These are phyloP conservation scores for Eurystomus gularis DNA, from an alignment of 2,113 vertebrate genomes.

Conservation along the genomic window DNA sequence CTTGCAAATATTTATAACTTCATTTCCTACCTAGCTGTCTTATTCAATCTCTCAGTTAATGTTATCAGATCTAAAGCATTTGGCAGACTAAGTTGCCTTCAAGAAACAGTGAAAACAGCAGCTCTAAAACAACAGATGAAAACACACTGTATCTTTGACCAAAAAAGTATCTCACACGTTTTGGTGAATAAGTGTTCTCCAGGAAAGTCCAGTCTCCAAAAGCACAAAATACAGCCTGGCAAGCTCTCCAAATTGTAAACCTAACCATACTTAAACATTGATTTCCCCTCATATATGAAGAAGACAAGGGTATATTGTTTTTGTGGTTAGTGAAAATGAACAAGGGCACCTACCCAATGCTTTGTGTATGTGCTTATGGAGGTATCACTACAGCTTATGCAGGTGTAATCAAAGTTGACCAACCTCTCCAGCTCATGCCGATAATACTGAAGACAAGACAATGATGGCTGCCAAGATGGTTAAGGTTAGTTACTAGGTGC, in stretches of 20 bases:
- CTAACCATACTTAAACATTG: neutral
- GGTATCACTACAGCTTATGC: neutral
- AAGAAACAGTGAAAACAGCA: neutral
- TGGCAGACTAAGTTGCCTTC: neutral
- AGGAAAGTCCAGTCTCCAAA: neutral
- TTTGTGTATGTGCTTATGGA: neutral
- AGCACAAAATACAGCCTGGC: neutral
- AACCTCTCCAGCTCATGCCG: neutral
- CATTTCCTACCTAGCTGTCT: conserved; percentile 21
- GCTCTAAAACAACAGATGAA: neutral
- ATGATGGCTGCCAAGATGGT: neutral
- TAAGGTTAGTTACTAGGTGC: neutral
- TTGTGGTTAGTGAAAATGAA: neutral
- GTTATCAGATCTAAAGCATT: neutral
- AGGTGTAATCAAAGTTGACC: neutral
- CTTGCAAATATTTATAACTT: conserved; percentile 34
- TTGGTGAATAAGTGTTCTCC: neutral
- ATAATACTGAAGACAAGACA: neutral
- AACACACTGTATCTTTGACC: neutral
- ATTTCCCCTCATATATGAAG: neutral
- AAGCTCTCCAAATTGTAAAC: neutral
- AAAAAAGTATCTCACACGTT: neutral
- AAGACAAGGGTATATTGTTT: neutral
- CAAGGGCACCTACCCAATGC: neutral
- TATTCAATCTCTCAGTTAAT: neutral